Percentiles rank a stretch among this genome's conserved stretches.
Evolutionary conservation across 2,113 vertebrate species (phyloP).

Genomic region (Ptychochromis oligacanthus): DNA sequence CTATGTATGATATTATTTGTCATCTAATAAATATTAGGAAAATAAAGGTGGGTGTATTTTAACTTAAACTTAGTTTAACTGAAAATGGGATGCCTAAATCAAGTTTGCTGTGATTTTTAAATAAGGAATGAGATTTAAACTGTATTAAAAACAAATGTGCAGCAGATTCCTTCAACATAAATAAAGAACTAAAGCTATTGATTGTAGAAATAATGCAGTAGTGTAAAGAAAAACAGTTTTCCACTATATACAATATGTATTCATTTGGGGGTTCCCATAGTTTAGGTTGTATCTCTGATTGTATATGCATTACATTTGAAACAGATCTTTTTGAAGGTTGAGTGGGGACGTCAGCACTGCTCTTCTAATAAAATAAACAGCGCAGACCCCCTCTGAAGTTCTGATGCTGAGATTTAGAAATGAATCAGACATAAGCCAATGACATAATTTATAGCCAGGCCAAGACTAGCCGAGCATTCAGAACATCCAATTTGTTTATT

Average conservation of each 20-base stretch:
- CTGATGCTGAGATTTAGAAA: conserved; percentile 5
- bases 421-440: neutral
- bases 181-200: neutral
- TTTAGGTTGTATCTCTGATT: neutral
- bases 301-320: neutral
- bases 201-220: neutral
- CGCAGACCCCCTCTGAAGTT: neutral
- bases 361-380: conserved; percentile 17
- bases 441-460: conserved; percentile 21
- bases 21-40: neutral
- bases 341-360: neutral
- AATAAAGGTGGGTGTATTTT: neutral
- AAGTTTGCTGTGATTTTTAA: neutral
- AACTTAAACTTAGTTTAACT: neutral
- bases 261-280: neutral
- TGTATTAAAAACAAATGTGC: neutral
- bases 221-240: conserved; percentile 8
- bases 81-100: neutral
- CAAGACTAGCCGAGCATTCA: conserved; percentile 20
- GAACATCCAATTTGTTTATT: conserved; percentile 20
- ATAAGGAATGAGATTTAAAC: neutral
- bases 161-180: neutral
- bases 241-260: neutral
- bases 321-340: neutral
- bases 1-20: neutral